phyloP scores from a whole-genome alignment of 2,888 invertebrate genomes.

The Phrixothrix hirtus region DNA sequence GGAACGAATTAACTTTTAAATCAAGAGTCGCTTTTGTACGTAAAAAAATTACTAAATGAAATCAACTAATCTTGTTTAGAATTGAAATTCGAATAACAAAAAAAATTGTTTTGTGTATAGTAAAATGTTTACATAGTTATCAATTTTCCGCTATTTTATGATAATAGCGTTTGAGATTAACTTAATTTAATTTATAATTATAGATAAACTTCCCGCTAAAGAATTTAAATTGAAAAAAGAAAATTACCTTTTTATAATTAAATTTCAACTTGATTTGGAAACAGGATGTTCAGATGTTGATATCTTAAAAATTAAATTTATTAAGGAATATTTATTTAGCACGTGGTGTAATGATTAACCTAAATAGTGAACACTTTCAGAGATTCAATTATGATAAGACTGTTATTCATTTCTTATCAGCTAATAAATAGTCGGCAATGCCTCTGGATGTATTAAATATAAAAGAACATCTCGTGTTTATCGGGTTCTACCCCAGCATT shows the following conservation, averaged over 20 bases:
- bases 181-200: too few species aligned
- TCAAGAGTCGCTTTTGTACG: too few species aligned
- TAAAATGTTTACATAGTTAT: neutral
- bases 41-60: too few species aligned
- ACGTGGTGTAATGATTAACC: conserved; percentile 6
- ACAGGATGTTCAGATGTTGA: too few species aligned
- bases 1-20: too few species aligned
- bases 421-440: conserved; percentile 52
- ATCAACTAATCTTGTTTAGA: too few species aligned
- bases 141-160: neutral
- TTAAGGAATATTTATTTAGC: neutral
- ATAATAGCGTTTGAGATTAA: neutral
- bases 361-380: conserved; percentile 37
- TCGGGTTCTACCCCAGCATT: conserved; percentile 42
- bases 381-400: conserved; percentile 57
- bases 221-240: too few species aligned
- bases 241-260: too few species aligned
- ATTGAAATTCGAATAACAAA: too few species aligned
- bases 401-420: conserved; percentile 52
- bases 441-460: conserved; percentile 42
- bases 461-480: conserved; percentile 43
- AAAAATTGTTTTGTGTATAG: too few species aligned
- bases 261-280: too few species aligned
- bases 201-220: too few species aligned
- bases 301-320: neutral